Base-by-base conservation (phyloP, 2,888 invertebrate genomes). In the Marronus borbonicus region DNA sequence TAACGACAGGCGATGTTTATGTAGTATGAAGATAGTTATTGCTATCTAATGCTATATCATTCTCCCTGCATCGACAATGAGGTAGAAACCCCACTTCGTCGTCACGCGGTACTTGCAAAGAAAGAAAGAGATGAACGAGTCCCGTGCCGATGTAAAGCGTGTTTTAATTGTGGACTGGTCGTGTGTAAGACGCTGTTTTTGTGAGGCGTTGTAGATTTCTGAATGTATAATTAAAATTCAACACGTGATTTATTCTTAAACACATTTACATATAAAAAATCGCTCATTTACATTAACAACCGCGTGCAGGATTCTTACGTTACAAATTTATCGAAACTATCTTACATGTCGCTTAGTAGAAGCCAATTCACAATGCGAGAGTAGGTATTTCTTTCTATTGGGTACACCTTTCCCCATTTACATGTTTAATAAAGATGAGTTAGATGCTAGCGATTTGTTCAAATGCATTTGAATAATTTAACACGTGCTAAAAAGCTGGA, bases 171-270 rank as follows among this genome's bases (percentile, higher is more conserved):
- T 36, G 36, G 20, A 20, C 31, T 75, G 44, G 28, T 17, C 60
- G 60, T 24, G 24, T 36, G 60, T 75, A 44, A 44, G 12, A 44
- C 12, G 10, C 44, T 20, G 20, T 20, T 55, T 50, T 50, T 44
- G 68, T 68, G 28, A 58, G 74, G 24, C 55, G n/a, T 3, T 39
- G 14, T 74, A 74, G 74, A 44, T 74, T 64, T 75, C 74, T 62
- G 74, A 75, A 75, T 78, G 78, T 76, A 69, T 76, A 78, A 78
- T 78, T 78, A 76, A 79, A 79, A 79, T 66, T 55, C 68, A 74
- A 74, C 77, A 66, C 74, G 76, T 77, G 79, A 79, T 79, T 79
- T 79, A 79, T 79, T 70, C 79, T 60, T 55, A 64, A 31, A 8
- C 52, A 52, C n/a, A 60, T 74, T 74, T 72, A 49, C 72, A 70